A percentile compares a stretch with the other conserved stretches of the same genome.
phyloP scores from a whole-genome alignment of 2,113 vertebrate genomes.

The Pyxicephalus adspersus region DNA sequence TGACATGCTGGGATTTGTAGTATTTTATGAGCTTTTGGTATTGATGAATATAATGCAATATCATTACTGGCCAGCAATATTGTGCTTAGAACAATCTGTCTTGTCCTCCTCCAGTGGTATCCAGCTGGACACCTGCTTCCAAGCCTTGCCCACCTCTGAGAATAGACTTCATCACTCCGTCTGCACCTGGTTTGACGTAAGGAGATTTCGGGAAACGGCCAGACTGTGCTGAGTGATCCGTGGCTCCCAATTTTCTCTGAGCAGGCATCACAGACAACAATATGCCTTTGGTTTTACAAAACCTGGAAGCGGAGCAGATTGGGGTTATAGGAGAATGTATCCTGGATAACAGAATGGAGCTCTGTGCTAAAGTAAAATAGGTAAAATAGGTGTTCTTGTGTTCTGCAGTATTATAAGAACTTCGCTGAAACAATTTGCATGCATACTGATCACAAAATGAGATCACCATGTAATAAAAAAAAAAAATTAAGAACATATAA shows the following conservation, averaged over 20 bases:
- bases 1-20: no score
- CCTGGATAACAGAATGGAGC: no score
- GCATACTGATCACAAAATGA: no score
- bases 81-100: neutral
- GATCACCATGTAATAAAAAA: no score
- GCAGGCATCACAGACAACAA: conserved; percentile 53
- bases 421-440: no score
- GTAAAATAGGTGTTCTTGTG: no score
- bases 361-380: no score
- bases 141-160: conserved; percentile 63
- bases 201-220: conserved; percentile 58
- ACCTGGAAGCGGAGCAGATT: neutral
- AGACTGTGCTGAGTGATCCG: conserved; percentile 58
- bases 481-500: no score
- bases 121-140: conserved; percentile 59
- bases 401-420: no score
- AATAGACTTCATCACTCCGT: conserved; percentile 58
- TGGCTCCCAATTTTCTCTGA: conserved; percentile 55
- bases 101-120: conserved; percentile 58
- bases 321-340: neutral
- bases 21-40: no score
- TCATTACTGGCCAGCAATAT: no score
- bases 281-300: conserved; percentile 43
- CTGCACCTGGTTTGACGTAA: conserved; percentile 62
- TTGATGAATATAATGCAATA: no score